These are phyloP conservation scores for Abrostola triplasia DNA, from an alignment of 2,888 invertebrate species.

Conservation along the genomic window DNA sequence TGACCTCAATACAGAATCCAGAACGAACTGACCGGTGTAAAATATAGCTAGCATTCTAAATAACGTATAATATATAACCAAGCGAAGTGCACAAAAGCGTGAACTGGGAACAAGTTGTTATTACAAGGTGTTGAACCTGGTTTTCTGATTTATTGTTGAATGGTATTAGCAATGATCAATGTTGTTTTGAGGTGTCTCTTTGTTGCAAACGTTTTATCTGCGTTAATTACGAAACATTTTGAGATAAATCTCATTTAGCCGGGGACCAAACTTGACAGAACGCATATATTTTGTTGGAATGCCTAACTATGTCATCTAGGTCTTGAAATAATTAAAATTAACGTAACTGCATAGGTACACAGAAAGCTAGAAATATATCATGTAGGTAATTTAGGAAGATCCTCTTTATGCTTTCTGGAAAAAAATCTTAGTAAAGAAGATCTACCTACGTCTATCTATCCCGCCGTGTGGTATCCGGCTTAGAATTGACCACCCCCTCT, in stretches of 20 bases:
- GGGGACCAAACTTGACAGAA: constrained; percentile 56
- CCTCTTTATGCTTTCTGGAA: too few species aligned
- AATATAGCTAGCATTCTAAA: constrained; percentile 74
- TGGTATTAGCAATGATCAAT: constrained; percentile 80
- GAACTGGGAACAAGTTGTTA: constrained; percentile 76
- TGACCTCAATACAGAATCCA: constrained; percentile 72
- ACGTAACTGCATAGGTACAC: too few species aligned
- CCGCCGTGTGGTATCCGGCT: too few species aligned
- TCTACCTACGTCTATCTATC: too few species aligned
- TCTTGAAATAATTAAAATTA: too few species aligned
- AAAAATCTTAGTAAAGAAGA: too few species aligned
- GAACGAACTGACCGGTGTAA: constrained; percentile 71
- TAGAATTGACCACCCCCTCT: too few species aligned
- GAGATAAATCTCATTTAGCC: constrained; percentile 59
- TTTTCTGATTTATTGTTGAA: constrained; percentile 81
- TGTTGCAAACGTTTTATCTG: constrained; percentile 71
- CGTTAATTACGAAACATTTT: constrained; percentile 68
- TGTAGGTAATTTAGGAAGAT: constrained; percentile 42
- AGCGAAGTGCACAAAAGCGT: constrained; percentile 63
- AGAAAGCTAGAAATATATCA: too few species aligned
- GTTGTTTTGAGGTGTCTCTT: constrained; percentile 75
- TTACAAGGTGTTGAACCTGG: constrained; percentile 83
- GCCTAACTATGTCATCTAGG: too few species aligned
- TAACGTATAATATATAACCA: constrained; percentile 75
- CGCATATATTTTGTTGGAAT: constrained; percentile 52